Evolutionary conservation across 2,113 vertebrate genomes (phyloP).

Genomic region (Lophotis ruficrista): DNA sequence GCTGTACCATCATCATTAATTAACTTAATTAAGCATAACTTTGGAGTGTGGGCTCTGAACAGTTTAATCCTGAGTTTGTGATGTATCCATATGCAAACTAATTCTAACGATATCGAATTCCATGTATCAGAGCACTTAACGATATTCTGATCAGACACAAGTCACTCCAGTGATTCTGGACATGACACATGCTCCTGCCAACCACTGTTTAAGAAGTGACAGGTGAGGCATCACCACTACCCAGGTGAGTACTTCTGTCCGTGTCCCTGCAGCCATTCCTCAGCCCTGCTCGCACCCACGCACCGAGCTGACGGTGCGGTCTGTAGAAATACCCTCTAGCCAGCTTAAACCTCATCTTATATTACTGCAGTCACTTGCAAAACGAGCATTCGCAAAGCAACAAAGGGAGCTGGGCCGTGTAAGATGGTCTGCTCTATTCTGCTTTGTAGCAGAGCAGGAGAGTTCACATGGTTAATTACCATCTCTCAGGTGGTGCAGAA

Average conservation of each 20-base stretch:
- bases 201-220: not conserved
- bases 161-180: not conserved
- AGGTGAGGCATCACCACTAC: not conserved
- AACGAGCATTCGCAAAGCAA: not conserved
- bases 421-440: not conserved
- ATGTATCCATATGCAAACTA: not conserved
- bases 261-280: rapidly evolving
- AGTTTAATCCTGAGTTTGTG: not conserved
- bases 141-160: not conserved
- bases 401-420: not conserved
- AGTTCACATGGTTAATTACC: not conserved
- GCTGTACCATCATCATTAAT: not conserved
- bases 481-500: not conserved
- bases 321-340: not conserved
- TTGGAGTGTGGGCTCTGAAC: not conserved
- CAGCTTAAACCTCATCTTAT: not conserved
- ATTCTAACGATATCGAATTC: not conserved
- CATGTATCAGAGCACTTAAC: not conserved
- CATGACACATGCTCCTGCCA: not conserved
- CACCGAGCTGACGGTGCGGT: not conserved
- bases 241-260: not conserved
- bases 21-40: not conserved
- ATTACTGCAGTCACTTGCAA: not conserved
- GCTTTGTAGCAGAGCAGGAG: not conserved
- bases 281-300: not conserved